Base-by-base conservation (phyloP, 2,113 vertebrate genomes). In the Notechis scutatus region DNA sequence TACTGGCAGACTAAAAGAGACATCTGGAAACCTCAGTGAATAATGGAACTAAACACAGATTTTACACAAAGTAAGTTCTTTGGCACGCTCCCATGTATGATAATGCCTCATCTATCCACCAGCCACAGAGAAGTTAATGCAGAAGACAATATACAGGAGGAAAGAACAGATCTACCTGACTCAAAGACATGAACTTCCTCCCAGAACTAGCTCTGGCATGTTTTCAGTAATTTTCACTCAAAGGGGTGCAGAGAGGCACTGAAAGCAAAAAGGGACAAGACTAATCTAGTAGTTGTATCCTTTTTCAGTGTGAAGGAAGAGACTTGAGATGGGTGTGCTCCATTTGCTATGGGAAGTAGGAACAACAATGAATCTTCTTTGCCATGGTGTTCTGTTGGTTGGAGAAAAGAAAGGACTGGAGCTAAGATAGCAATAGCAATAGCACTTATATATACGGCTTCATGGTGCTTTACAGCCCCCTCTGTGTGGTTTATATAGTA, bases 71-170 rank as follows among this genome's bases (percentile, higher is more conserved):
- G 23, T 39, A 26, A 86, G 26, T 45, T 15, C 12, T 57, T 54
- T 54, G 6, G 52, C 47, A 64, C 2, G 24, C 7, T 34, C 45
- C 57, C 11, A 24, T 52, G 56, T 52, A 59, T 26, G 6, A 52
- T 24, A 15, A 39, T 26, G 20, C 6, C 21, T 1, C 39, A 85
- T 85, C 3, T 57, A 39, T 85, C 54, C 26, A 91, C 26, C 81
- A 87, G 10, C 5, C 26, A 45, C 9, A 21, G 34, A 81, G 3
- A 5, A 57, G 42, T 54, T 14, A 45, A 21, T 4, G 34, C 45
- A 24, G 34, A 55, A 74, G 24, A n/a, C 15, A 74, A 47, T 23
- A 21, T 24, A 56, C 12, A 29, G 1, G 0, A 20, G 23, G 2
- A 4, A 0, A 15, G 57, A 11, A 47, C 3, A 64, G 45, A 5